Conservation (phyloP, 2,888 invertebrate species). For the Phrixothrix hirtus region DNA sequence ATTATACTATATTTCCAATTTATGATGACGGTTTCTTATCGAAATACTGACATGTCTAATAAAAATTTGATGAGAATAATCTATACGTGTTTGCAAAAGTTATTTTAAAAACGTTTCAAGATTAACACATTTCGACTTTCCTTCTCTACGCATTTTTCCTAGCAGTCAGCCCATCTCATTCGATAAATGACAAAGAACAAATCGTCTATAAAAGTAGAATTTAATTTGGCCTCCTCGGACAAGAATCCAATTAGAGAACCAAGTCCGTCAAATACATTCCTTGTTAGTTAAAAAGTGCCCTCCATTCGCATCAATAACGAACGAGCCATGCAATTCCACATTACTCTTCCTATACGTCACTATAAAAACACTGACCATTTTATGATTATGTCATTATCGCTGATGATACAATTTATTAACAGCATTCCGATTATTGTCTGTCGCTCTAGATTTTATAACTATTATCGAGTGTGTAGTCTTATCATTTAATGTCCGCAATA, state of each 20-base stretch:
- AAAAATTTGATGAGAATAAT: too few species aligned
- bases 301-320: conserved; percentile 42
- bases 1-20: too few species aligned
- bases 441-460: conserved; percentile 14
- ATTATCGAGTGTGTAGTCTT: neutral
- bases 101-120: neutral
- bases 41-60: too few species aligned
- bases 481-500: conserved; percentile 7
- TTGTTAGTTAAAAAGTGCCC: conserved; percentile 44
- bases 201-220: conserved; percentile 51
- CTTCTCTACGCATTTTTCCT: conserved; percentile 28
- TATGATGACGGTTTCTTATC: too few species aligned
- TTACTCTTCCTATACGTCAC: conserved; percentile 18
- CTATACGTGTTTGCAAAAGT: too few species aligned
- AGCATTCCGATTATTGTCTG: conserved; percentile 13
- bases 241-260: conserved; percentile 50
- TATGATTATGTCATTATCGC: conserved; percentile 18
- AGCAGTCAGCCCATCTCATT: conserved; percentile 34
- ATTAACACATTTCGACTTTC: conserved; percentile 16
- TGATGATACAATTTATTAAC: conserved; percentile 17
- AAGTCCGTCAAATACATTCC: conserved; percentile 49
- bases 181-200: conserved; percentile 47
- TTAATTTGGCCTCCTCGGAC: conserved; percentile 48
- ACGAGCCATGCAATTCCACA: conserved; percentile 7
- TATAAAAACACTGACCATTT: conserved; percentile 2